A percentile compares a stretch with the other conserved stretches of the same genome.
phyloP scores from a whole-genome alignment of 2,113 vertebrate species.

The Meleagris gallopavo region DNA sequence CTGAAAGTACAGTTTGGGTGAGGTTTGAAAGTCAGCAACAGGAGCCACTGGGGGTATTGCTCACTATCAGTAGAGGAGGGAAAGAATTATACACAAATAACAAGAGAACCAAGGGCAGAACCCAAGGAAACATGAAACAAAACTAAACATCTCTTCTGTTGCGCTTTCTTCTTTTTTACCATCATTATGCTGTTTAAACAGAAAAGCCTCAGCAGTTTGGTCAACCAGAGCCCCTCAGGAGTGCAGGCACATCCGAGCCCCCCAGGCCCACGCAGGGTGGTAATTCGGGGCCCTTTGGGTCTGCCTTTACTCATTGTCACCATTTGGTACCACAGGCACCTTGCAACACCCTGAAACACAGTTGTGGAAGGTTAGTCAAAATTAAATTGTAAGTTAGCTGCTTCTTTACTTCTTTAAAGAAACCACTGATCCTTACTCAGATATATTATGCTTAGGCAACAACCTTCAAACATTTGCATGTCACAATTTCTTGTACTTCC shows the following conservation, averaged over 20 bases:
- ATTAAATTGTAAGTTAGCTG: background rate
- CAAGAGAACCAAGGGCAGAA: background rate
- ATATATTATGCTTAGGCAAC: too few species aligned
- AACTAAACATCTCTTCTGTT: too few species aligned
- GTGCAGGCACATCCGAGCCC: background rate
- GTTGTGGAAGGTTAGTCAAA: background rate
- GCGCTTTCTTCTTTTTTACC: background rate
- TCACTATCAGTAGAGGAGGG: accelerated
- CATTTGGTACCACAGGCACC: background rate
- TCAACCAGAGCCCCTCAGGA: background rate
- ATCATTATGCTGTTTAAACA: background rate
- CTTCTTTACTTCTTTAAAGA: too few species aligned
- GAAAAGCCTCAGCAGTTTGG: too few species aligned
- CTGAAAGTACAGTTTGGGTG: background rate
- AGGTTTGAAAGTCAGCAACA: background rate
- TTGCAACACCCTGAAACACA: background rate
- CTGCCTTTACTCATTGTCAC: constrained; percentile 43
- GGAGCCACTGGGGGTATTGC: accelerated
- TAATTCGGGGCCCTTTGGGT: constrained; percentile 39
- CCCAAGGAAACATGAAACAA: background rate
- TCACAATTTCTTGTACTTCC: background rate
- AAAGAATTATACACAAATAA: background rate
- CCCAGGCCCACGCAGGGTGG: background rate
- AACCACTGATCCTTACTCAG: background rate
- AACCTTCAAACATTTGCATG: too few species aligned